phyloP scores from a whole-genome alignment of 1,140 invertebrate genomes.

The Drosophila tristis region DNA sequence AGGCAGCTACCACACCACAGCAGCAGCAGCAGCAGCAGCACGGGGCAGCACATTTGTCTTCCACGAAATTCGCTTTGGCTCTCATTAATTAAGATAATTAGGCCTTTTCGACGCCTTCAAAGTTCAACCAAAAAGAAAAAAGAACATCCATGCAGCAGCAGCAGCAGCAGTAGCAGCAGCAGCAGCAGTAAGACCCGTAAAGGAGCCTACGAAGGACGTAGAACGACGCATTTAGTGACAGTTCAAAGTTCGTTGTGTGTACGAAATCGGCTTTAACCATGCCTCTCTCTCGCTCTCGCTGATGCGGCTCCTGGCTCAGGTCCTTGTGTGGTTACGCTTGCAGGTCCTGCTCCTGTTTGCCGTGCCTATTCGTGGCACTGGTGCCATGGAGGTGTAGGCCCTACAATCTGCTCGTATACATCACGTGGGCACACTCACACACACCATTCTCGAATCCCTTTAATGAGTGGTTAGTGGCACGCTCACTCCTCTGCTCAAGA shows the following conservation, averaged over 20 bases:
- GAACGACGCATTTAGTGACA: slow-evolving; percentile 42
- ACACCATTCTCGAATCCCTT: slow-evolving; percentile 26
- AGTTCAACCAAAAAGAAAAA: slow-evolving; percentile 66
- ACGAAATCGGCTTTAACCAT: too few species aligned
- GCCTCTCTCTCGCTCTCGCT: too few species aligned
- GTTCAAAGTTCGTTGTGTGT: slow-evolving; percentile 44
- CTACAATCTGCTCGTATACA: slow-evolving; percentile 50
- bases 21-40: not conserved
- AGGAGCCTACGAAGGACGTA: slow-evolving; percentile 2
- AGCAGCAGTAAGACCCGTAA: too few species aligned
- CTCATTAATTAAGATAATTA: slow-evolving; percentile 83
- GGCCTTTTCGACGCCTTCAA: slow-evolving; percentile 80
- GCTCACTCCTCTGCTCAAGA: slow-evolving; percentile 21
- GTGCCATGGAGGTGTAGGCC: slow-evolving; percentile 4
- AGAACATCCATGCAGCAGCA: slow-evolving; percentile 8
- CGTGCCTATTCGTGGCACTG: slow-evolving; percentile 2
- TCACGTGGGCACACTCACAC: slow-evolving; percentile 35
- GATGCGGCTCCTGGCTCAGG: too few species aligned
- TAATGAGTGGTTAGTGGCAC: slow-evolving; percentile 63
- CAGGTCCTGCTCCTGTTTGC: too few species aligned
- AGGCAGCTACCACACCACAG: slow-evolving; percentile 25
- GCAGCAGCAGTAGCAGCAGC: too few species aligned
- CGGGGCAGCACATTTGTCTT: slow-evolving; percentile 69
- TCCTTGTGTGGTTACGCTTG: too few species aligned
- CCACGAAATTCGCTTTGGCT: slow-evolving; percentile 78